Percentiles rank a stretch among this genome's conserved stretches.
These are phyloP conservation scores for Drosophila tristis DNA, from an alignment of 1,140 invertebrate genomes.

Conservation along the genomic window DNA sequence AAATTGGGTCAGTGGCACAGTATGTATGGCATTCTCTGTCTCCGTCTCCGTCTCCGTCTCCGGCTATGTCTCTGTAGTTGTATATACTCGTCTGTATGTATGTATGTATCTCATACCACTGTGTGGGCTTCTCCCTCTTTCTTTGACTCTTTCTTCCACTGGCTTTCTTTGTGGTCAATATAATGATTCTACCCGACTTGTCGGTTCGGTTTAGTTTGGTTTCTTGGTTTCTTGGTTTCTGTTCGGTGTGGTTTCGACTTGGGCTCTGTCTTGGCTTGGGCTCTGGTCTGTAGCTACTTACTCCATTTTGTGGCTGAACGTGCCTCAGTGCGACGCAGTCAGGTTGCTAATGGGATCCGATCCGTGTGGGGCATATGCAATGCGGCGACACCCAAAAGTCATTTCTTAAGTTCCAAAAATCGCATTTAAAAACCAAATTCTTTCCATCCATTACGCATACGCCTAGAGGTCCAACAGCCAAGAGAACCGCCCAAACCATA, in stretches of 20 bases:
- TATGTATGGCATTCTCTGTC: conserved; percentile 74
- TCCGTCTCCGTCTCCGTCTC: conserved; percentile 39
- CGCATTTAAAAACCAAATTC: conserved; percentile 8
- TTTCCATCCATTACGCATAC: conserved; percentile 14
- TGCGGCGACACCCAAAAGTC: conserved; percentile 51
- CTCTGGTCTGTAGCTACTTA: conserved; percentile 45
- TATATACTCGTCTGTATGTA: conserved; percentile 10
- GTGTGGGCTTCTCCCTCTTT: conserved; percentile 50
- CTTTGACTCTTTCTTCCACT: conserved; percentile 66
- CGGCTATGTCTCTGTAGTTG: conserved; percentile 50
- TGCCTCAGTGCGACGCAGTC: conserved; percentile 55
- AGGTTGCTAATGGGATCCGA: conserved; percentile 61
- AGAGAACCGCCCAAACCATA: background rate
- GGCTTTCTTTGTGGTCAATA: conserved; percentile 79
- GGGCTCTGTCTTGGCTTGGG: conserved; percentile 13
- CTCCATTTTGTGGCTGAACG: conserved; percentile 61
- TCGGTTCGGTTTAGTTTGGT: conserved; percentile 37
- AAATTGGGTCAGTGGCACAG: conserved; percentile 83
- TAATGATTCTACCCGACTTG: conserved; percentile 69
- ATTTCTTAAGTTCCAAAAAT: conserved; percentile 2
- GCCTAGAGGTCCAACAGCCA: conserved; percentile 6
- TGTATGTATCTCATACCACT: conserved; percentile 41
- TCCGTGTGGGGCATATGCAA: conserved; percentile 59
- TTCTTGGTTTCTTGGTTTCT: conserved; percentile 26
- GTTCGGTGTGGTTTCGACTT: conserved; percentile 25